phyloP scores from a whole-genome alignment of 1,140 invertebrate species.

The Rhynchophorus ferrugineus region DNA sequence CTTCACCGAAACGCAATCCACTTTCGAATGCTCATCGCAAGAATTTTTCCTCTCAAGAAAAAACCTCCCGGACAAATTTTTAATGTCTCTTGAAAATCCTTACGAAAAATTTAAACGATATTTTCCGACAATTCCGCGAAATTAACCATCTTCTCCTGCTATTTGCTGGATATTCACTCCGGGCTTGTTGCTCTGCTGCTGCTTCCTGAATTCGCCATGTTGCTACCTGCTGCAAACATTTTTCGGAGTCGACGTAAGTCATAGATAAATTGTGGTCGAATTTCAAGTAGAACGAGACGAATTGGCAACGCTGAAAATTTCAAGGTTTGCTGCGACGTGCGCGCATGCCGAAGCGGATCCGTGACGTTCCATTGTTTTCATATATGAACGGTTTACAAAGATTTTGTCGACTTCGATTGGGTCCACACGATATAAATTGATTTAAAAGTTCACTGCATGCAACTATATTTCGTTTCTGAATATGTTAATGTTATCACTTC shows the following conservation, averaged over 20 bases:
- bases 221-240: slow-evolving; percentile 6
- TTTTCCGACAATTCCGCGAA: slow-evolving; percentile 17
- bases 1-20: not conserved
- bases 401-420: slow-evolving; percentile 5
- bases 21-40: not conserved
- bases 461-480: too few species aligned
- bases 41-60: not conserved
- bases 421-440: not conserved
- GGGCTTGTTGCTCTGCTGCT: slow-evolving; percentile 20
- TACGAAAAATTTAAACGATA: slow-evolving; percentile 7
- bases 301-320: slow-evolving; percentile 7
- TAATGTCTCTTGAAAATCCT: not conserved
- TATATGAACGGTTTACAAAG: slow-evolving; percentile 9
- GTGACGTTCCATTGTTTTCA: slow-evolving; percentile 18
- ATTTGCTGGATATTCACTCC: slow-evolving; percentile 15
- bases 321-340: slow-evolving; percentile 14
- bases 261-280: not conserved
- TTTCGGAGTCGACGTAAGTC: not conserved
- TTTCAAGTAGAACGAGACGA: not conserved
- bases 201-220: slow-evolving; percentile 17
- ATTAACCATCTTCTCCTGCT: slow-evolving; percentile 18
- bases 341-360: slow-evolving; percentile 17
- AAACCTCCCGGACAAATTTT: slow-evolving; percentile 1
- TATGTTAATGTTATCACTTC: too few species aligned
- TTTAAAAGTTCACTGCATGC: slow-evolving; percentile 1